These are phyloP conservation scores for Eudasyphora cyanicolor DNA, from an alignment of 2,888 invertebrate species.

Conservation along the genomic window DNA sequence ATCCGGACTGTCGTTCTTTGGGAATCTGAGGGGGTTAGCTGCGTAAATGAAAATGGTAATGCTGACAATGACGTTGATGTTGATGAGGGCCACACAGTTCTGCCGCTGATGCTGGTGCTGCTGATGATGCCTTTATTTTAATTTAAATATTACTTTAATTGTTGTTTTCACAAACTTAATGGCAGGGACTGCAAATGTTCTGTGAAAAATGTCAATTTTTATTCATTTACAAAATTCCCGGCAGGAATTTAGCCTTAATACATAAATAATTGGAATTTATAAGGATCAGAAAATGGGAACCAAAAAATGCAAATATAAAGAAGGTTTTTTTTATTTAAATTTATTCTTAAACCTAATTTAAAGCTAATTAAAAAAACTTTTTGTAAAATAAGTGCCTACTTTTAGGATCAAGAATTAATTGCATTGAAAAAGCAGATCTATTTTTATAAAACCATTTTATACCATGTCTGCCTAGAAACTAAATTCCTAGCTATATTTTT, in stretches of 20 bases:
- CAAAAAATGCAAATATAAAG: background rate
- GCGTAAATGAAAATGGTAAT: background rate
- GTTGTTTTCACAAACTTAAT: too few species aligned
- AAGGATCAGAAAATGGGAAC: background rate
- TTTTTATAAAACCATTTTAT: too few species aligned
- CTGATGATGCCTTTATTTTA: too few species aligned
- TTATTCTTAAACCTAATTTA: background rate
- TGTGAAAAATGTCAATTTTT: background rate
- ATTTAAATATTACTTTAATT: too few species aligned
- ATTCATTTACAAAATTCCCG: background rate
- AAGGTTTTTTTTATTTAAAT: background rate
- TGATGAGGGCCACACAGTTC: background rate
- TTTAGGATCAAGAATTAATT: background rate
- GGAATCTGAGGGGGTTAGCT: background rate
- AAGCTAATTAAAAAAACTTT: background rate
- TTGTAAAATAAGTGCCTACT: background rate
- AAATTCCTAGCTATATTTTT: too few species aligned
- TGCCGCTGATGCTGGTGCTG: background rate
- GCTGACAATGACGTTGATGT: background rate
- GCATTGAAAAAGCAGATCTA: too few species aligned
- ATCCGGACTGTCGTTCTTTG: background rate
- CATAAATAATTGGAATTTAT: background rate
- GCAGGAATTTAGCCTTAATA: background rate
- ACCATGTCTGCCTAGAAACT: too few species aligned
- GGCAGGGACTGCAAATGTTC: background rate